Base-by-base conservation (phyloP, 2,888 invertebrate species). In the Apamea sordens region DNA sequence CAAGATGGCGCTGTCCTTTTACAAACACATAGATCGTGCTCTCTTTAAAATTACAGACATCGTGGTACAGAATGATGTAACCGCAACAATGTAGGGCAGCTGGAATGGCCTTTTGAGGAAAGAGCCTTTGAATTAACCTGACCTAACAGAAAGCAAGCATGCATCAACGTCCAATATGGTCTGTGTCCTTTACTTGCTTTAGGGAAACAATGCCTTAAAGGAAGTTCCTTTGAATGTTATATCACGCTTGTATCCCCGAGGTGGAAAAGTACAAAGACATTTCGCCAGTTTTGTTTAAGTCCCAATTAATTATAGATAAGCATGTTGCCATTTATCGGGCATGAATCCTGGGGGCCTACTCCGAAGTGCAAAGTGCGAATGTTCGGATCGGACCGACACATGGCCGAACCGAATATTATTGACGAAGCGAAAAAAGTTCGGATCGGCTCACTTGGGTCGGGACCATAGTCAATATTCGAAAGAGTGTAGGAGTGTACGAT, bases 61-160 rank as follows among this genome's bases (percentile, higher is more conserved):
- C 53, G 32, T 72, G 10, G 24, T 36, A 6, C 28, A 64, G 18
- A 47, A 73, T 81, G 28, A 81, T 44, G 81, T 81, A 79, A 82
- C 28, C 24, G 47, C 41, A 47, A 65, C 64, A 65, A 81, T 56
- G 73, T 81, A 41, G 36, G 64, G 18, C 63, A 8, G 28, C 28
- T 64, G 63, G 56, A 65, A 50, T 47, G 24, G 74, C 79, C 82
- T 82, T 65, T 82, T 79, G 56, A 65, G 79, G 79, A 47, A 82
- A 32, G 36, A 73, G 36, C 64, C 74, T 79, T 79, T 82, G 82
- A 50, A 18, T 32, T 73, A 65, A 79, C 74, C 74, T 65, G 47
- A 65, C 64, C 64, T 56, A 56, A 36, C 18, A 21, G 64, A 65
- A 36, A 21, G 56, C n/a, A 4, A 69, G 24, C 79, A 56, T 81